phyloP scores from a whole-genome alignment of 2,797 vertebrate genomes.

The Bovichtus diacanthus region DNA sequence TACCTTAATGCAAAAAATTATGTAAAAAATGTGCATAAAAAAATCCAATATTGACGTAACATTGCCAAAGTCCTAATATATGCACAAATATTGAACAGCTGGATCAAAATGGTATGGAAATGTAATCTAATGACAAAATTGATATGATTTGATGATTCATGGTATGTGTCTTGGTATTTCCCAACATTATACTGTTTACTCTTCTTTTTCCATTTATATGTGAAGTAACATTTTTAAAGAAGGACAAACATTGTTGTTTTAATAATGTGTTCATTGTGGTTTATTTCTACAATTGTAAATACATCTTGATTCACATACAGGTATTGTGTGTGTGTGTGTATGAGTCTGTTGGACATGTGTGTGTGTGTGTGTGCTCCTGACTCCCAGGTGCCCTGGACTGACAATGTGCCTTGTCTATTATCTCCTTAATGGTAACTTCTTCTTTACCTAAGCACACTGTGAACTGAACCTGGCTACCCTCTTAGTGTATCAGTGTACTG shows the following conservation, averaged over 20 bases:
- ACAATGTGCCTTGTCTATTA: conserved; percentile 62
- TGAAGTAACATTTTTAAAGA: background rate
- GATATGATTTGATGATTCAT: background rate
- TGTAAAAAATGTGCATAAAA: no score
- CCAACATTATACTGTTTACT: background rate
- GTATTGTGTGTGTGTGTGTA: conserved; percentile 5
- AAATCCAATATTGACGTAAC: background rate
- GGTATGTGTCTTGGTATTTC: background rate
- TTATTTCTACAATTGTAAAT: background rate
- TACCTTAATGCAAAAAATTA: no score
- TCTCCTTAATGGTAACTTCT: conserved; percentile 73
- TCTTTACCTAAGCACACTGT: conserved; percentile 68
- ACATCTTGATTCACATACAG: background rate
- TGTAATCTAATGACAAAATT: background rate
- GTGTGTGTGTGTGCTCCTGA: background rate
- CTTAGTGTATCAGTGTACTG: conserved; percentile 67
- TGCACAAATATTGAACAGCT: background rate
- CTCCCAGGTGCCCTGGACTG: conserved; percentile 22
- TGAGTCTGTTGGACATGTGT: background rate
- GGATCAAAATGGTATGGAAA: background rate
- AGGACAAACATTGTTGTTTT: background rate
- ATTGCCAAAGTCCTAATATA: background rate
- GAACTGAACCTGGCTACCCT: conserved; percentile 65
- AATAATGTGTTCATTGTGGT: background rate
- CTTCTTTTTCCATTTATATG: background rate